phyloP scores from a whole-genome alignment of 2,113 vertebrate species.

The Crotalus viridis region DNA sequence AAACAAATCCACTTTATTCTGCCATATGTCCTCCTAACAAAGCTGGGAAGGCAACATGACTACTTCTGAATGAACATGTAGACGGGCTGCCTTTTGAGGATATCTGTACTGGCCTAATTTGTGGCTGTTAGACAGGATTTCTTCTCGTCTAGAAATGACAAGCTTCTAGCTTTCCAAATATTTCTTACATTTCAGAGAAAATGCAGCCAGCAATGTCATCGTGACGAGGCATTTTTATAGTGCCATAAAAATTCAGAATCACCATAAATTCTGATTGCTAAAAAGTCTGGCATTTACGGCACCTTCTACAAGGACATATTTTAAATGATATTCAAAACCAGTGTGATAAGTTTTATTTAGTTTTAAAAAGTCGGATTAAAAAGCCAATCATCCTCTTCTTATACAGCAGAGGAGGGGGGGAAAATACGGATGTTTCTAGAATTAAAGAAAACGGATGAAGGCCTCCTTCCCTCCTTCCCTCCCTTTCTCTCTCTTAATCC shows the following conservation, averaged over 20 bases:
- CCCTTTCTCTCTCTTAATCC: background rate
- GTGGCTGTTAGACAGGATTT: background rate
- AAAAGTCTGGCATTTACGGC: slow-evolving; percentile 74
- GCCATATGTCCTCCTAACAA: background rate
- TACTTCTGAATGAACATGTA: background rate
- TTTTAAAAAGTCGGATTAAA: slow-evolving; percentile 67
- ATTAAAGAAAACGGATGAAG: background rate
- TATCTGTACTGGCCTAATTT: slow-evolving; percentile 17
- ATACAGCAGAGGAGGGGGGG: slow-evolving; percentile 23
- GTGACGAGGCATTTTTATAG: slow-evolving; percentile 71
- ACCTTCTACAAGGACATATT: slow-evolving; percentile 75
- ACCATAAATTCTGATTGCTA: slow-evolving; percentile 74
- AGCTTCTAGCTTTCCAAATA: slow-evolving; percentile 54
- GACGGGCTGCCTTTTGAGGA: background rate
- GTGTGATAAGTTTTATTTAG: slow-evolving; percentile 71
- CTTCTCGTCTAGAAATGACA: slow-evolving; percentile 38
- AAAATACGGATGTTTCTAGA: slow-evolving; percentile 10
- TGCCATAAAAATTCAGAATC: slow-evolving; percentile 75
- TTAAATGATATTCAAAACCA: slow-evolving; percentile 70
- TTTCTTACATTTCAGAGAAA: slow-evolving; percentile 68
- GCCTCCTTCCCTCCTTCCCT: background rate
- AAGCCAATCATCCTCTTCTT: slow-evolving; percentile 65
- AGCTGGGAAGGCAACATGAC: background rate
- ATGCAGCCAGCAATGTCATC: slow-evolving; percentile 67
- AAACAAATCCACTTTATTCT: background rate